A percentile compares a stretch with the other conserved stretches of the same genome.
Conservation (phyloP, 2,113 vertebrate genomes). For the Callaeas wilsoni region DNA sequence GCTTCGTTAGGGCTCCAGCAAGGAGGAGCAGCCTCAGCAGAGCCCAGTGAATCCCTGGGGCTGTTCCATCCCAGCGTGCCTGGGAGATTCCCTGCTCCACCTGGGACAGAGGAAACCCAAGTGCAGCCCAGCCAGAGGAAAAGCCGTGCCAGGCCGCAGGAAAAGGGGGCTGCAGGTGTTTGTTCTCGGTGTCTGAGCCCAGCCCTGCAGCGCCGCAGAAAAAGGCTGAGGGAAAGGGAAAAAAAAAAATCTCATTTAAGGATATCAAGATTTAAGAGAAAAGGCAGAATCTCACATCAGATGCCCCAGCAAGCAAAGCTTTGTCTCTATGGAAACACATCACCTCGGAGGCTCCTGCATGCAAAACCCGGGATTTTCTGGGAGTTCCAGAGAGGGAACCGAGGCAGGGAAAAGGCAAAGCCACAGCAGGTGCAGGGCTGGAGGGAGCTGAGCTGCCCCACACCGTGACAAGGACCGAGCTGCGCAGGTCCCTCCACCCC, state of each 20-base stretch:
- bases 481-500: fast-evolving
- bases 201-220: neutral
- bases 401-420: neutral
- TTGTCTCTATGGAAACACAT: slow-evolving; percentile 53
- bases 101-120: neutral
- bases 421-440: neutral
- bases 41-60: fast-evolving
- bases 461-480: fast-evolving
- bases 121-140: neutral
- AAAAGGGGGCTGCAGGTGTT: neutral
- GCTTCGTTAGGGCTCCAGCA: neutral
- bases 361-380: neutral
- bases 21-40: neutral
- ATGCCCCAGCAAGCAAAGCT: slow-evolving; percentile 16
- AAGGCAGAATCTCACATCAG: slow-evolving; percentile 26
- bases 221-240: neutral
- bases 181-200: neutral
- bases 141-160: neutral
- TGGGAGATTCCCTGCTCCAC: neutral
- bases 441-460: neutral
- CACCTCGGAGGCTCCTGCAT: neutral
- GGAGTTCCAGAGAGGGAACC: neutral
- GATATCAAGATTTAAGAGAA: slow-evolving; percentile 3
- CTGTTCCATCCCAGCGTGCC: fast-evolving
- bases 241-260: neutral